A percentile compares a stretch with the other conserved stretches of the same genome.
phyloP scores from a whole-genome alignment of 92 coral and sea anemone genomes.

The Actinernus sp. region DNA sequence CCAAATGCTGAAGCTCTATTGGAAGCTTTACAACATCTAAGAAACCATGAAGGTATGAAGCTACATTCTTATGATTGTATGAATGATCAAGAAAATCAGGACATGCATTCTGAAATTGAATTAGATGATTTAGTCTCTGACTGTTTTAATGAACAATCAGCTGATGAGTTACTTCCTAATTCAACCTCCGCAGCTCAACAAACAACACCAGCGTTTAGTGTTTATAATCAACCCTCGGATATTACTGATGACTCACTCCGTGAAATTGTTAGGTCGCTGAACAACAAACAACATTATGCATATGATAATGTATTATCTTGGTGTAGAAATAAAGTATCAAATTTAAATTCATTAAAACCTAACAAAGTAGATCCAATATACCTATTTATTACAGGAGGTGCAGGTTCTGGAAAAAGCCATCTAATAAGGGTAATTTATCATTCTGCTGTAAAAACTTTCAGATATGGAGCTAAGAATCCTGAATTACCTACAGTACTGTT shows the following conservation, averaged over 20 bases:
- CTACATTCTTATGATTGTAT: conserved; percentile 55
- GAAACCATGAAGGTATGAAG: conserved; percentile 27
- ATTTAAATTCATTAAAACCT: conserved; percentile 51
- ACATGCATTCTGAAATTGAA: conserved; percentile 28
- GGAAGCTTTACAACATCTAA: conserved; percentile 47
- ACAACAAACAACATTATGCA: conserved; percentile 43
- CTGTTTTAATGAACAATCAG: conserved; percentile 31
- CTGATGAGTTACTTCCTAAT: conserved; percentile 32
- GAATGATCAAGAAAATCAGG: conserved; percentile 56
- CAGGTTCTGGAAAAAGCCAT: conserved; percentile 75
- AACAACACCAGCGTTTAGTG: conserved; percentile 11
- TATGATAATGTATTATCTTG: conserved; percentile 44
- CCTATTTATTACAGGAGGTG: conserved; percentile 71
- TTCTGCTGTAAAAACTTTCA: conserved; percentile 57
- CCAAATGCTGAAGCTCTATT: conserved; percentile 55
- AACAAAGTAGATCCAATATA: conserved; percentile 46
- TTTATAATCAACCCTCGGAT: conserved; percentile 40
- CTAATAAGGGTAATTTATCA: conserved; percentile 64
- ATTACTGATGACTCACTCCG: conserved; percentile 55
- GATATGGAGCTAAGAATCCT: conserved; percentile 59
- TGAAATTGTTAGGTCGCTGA: conserved; percentile 41
- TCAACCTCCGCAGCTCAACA: neutral
- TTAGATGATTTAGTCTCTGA: too few species aligned
- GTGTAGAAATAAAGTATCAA: conserved; percentile 57
- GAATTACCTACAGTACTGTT: conserved; percentile 58